Percentiles rank a stretch among this genome's conserved stretches.
Conservation (phyloP, 2,888 invertebrate genomes). For the Clunio marinus region DNA sequence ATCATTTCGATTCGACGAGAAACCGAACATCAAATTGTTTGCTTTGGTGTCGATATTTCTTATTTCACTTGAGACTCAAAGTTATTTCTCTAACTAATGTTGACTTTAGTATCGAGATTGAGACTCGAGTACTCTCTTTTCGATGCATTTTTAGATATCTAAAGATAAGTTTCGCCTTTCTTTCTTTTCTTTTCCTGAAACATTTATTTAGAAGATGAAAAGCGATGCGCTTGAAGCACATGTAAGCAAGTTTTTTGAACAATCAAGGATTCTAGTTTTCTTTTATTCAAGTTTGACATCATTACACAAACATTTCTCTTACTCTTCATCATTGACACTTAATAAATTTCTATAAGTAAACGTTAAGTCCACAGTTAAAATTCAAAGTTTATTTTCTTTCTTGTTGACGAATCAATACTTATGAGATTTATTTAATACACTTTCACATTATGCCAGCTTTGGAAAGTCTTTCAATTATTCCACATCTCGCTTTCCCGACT, state of each 20-base stretch:
- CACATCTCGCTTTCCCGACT: not conserved
- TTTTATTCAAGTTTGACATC: conserved; percentile 10
- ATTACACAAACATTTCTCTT: not conserved
- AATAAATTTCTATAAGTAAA: not conserved
- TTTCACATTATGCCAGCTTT: conserved; percentile 8
- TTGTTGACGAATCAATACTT: not conserved
- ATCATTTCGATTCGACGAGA: conserved; percentile 16
- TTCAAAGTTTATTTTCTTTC: no score
- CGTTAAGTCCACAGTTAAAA: not conserved
- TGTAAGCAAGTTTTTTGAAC: not conserved
- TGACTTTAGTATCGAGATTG: conserved; percentile 11
- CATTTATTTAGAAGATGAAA: not conserved
- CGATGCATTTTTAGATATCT: not conserved
- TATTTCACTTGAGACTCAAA: conserved; percentile 15
- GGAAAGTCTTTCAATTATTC: not conserved
- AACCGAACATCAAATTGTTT: not conserved
- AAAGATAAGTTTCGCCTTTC: not conserved
- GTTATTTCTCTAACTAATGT: conserved; percentile 18
- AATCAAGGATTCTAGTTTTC: conserved; percentile 15
- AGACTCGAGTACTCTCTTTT: not conserved
- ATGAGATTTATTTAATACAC: not conserved
- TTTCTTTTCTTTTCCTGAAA: not conserved
- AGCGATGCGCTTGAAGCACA: not conserved
- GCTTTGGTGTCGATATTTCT: conserved; percentile 18
- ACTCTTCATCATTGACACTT: not conserved